Evolutionary conservation across 2,888 invertebrate genomes (phyloP), one percentile per base, ranked within the genome.

Genomic region (Pandemis corylana): DNA sequence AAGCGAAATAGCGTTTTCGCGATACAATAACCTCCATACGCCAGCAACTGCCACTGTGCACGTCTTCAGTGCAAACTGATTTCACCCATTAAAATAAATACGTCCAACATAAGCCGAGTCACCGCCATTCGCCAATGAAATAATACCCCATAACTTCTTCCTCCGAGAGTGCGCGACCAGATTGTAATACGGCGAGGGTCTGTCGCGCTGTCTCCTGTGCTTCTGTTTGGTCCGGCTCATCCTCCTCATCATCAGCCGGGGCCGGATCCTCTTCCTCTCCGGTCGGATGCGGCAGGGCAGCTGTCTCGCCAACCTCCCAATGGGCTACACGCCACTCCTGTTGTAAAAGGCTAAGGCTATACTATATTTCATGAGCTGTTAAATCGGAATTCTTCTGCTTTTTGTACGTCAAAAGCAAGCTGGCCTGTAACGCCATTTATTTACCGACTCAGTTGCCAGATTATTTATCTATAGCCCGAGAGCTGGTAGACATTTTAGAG

Each of bases 281-380:
- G 0, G 84, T 78, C 0, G 84, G 81, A 36, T 80, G 42, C 0
- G 80, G 80, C 12, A 93, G 77, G 0, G 80, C 89, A 12, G 87
- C 85, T 0, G 79, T 84, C 78, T 94, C 93, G 13, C 93, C 93
- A 9, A 75, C 76, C 41, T 90, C 89, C 91, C 92, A 91, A 62
- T 93, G 92, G 0, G 76, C 77, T 7, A 92, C 78, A 10, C 92
- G 90, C 87, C 89, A 89, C 7, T 81, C 76, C 94, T 93, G 10
- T 59, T 28, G 28, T 28, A 28, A 59, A 28, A 10, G 28, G 56
- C 56, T 56, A 28, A 20, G 28, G 56, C 56, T 56, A 20, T 13
- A 36, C 2, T 20, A 20, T 20, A 20, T 36, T 36, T 36, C 2
- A 2, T 36, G 1, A 36, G 28, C 28, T 36, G 28, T 36, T 36